phyloP scores from a whole-genome alignment of 2,797 vertebrate genomes.

The Parauchenoglanis punctatus region DNA sequence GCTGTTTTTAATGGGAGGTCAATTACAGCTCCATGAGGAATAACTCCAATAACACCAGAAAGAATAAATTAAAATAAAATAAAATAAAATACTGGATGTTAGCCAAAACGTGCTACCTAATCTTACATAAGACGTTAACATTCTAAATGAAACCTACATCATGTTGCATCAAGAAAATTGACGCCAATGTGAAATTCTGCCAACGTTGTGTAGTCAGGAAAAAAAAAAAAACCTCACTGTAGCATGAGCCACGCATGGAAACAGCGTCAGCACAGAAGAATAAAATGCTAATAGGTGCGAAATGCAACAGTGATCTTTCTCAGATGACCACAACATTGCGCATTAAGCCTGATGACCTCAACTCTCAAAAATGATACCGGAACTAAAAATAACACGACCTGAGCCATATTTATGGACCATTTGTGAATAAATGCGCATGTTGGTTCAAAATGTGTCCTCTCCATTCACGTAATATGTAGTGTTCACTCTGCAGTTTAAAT shows the following conservation, averaged over 20 bases:
- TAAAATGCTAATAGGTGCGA: not conserved
- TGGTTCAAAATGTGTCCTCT: not conserved
- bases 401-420: not conserved
- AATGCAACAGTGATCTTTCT: not conserved
- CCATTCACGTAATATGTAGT: not conserved
- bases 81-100: too few species aligned
- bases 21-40: too few species aligned
- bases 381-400: not conserved
- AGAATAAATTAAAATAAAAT: too few species aligned
- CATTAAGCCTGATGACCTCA: not conserved
- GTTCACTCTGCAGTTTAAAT: not conserved
- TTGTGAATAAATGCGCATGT: not conserved
- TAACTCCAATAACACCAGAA: too few species aligned
- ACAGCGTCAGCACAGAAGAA: not conserved
- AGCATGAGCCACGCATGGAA: not conserved
- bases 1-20: too few species aligned
- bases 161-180: too few species aligned
- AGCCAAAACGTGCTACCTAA: too few species aligned
- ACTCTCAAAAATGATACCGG: not conserved
- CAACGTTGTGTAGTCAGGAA: too few species aligned
- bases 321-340: not conserved
- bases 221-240: too few species aligned
- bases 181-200: too few species aligned
- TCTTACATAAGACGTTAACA: too few species aligned
- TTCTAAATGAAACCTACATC: too few species aligned